phyloP scores from a whole-genome alignment of 2,113 vertebrate species.

The Callopanchax toddi region DNA sequence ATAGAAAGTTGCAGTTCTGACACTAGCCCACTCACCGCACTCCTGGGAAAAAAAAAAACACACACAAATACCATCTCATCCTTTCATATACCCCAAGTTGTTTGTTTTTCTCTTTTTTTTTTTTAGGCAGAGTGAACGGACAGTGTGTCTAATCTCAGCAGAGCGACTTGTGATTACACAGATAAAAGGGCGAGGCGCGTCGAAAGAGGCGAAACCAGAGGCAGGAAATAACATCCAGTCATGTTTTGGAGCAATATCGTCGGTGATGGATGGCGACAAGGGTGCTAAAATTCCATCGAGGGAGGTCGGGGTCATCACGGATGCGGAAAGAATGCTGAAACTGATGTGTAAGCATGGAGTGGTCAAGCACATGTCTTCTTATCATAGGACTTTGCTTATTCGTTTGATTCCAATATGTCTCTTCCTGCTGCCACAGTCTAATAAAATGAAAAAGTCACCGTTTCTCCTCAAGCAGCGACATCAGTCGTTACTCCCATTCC shows the following conservation, averaged over 20 bases:
- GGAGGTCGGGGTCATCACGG: conserved; percentile 56
- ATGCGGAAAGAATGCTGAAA: conserved; percentile 10
- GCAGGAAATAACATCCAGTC: conserved; percentile 44
- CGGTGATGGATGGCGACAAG: conserved; percentile 62
- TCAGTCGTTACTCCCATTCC: neutral
- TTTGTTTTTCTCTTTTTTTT: conserved; percentile 4
- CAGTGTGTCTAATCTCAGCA: conserved; percentile 50
- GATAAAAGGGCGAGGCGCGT: conserved; percentile 51
- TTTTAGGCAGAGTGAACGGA: conserved; percentile 39
- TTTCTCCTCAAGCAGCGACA: neutral
- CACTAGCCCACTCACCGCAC: conserved; percentile 20
- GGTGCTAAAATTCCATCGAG: conserved; percentile 48
- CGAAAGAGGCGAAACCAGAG: conserved; percentile 40
- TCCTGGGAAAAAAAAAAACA: neutral
- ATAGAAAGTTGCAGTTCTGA: conserved; percentile 35
- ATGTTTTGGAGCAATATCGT: conserved; percentile 45
- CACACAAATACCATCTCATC: conserved; percentile 42
- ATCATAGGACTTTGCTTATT: neutral
- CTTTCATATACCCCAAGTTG: conserved; percentile 23
- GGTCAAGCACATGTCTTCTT: neutral
- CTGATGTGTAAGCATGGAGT: conserved; percentile 3
- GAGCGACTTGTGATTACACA: conserved; percentile 52
- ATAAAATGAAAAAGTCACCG: neutral
- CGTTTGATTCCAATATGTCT: neutral
- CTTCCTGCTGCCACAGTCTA: neutral